A percentile compares a stretch with the other conserved stretches of the same genome.
phyloP scores from a whole-genome alignment of 37 sponge, comb jelly and placozoan species.

The Chondrosia reniformis region DNA sequence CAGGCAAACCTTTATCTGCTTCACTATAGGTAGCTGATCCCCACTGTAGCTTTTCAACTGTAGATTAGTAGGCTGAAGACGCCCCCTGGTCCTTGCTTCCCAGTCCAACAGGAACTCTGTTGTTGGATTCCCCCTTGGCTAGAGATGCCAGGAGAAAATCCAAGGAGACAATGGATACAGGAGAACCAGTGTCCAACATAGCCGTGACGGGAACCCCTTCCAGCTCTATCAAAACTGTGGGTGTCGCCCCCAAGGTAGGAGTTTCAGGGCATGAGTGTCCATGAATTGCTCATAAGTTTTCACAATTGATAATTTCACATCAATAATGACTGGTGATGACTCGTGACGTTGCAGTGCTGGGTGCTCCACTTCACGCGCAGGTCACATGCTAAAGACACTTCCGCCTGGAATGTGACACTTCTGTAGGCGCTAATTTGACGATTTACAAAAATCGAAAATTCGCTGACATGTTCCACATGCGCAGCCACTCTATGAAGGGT shows the following conservation, averaged over 20 bases:
- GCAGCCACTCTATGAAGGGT: not conserved
- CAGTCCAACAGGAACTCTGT: conserved; percentile 1
- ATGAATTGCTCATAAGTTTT: too few relatives aligned
- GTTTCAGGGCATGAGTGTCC: too few relatives aligned
- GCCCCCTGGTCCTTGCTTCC: not conserved
- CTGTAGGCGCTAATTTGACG: too few relatives aligned
- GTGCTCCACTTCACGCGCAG: too few relatives aligned
- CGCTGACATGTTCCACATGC: not conserved
- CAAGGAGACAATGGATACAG: conserved; percentile 24
- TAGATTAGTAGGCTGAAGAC: conserved; percentile 9
- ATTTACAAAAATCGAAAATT: too few relatives aligned
- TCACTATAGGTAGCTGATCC: conserved; percentile 1
- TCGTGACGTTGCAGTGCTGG: too few relatives aligned
- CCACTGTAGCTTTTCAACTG: conserved; percentile 43
- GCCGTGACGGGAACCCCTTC: not conserved
- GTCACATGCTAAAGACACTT: too few relatives aligned
- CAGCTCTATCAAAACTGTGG: not conserved
- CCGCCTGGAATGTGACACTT: too few relatives aligned
- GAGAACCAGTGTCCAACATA: conserved; percentile 25
- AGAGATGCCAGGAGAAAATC: conserved; percentile 4
- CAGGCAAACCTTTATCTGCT: not conserved
- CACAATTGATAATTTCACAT: too few relatives aligned
- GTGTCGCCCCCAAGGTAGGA: conserved; percentile 1
- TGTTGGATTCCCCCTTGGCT: not conserved
- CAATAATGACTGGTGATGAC: too few relatives aligned